Conservation (phyloP, 2,113 vertebrate genomes). For the Gila orcuttii region DNA sequence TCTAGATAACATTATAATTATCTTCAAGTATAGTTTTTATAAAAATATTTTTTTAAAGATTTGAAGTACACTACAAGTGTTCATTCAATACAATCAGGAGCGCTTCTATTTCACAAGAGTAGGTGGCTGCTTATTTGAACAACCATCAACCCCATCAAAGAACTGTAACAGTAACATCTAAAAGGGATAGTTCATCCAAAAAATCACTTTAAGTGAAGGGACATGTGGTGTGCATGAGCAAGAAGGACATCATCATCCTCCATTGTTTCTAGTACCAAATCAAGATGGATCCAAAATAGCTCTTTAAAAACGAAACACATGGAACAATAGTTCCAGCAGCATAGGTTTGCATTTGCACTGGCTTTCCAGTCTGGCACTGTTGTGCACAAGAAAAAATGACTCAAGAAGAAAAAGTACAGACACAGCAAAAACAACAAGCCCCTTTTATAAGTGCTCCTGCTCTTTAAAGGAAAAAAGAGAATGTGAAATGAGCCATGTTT, state of each 20-base stretch:
- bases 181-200: no score
- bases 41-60: no score
- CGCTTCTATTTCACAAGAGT: neutral
- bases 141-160: conserved; percentile 28
- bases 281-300: neutral
- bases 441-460: conserved; percentile 31
- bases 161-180: conserved; percentile 12
- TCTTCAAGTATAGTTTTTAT: no score
- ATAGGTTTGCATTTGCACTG: conserved; percentile 8
- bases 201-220: no score
- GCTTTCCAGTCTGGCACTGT: neutral
- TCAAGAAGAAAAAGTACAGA: conserved; percentile 39
- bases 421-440: conserved; percentile 30
- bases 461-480: neutral
- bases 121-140: conserved; percentile 7
- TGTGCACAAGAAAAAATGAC: neutral
- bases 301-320: neutral
- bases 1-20: no score
- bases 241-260: neutral
- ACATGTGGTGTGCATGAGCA: neutral
- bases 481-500: conserved; percentile 38
- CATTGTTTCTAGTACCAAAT: neutral
- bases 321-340: conserved; percentile 2
- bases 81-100: neutral
- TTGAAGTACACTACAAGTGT: no score